Base-by-base conservation (phyloP, 2,113 vertebrate species). In the Dasyornis broadbenti region DNA sequence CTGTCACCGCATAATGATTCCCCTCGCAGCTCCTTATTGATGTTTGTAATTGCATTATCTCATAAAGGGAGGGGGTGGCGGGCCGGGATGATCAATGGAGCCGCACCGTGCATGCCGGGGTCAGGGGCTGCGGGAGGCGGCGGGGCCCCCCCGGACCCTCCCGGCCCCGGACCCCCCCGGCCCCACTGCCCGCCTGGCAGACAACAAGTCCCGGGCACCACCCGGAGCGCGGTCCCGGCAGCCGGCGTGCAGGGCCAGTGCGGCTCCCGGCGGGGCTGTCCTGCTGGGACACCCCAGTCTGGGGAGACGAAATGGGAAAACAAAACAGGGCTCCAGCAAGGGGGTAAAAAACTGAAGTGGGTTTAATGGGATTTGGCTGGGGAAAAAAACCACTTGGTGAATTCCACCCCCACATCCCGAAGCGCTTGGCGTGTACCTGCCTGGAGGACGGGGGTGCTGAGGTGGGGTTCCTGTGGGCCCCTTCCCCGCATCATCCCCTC, bases 41-140 rank as follows among this genome's bases (percentile, higher is more conserved):
- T 99, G 99, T 99, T 99, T 99, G 98, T 99, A 99, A 99, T 99
- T 99, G 99, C 99, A 99, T 99, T 99, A 99, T 99, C 99, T 99
- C 99, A 98, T 99, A 98, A 99, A 98, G 98, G 98, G 96, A 90
- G 95, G 92, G 91, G 94, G 94, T 86, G 89, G 94, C 89, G 92
- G 92, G 95, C 60, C 50, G 97, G 97, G 96, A 97, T 98, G 98
- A 99, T 99, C 99, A 99, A 99, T 99, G 99, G 98, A 98, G 98
- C 98, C 98, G 97, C 98, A 98, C 98, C 98, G 97, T 98, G 98
- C 98, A 98, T 98, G 96, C 97, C 98, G 98, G 98, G 99, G 98
- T 98, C 98, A 98, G 98, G 98, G 97, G 98, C 98, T 98, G 98
- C 98, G 97, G 97, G 97, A 97, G 98, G 86, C 71, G 37, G 86